Base-by-base conservation (phyloP, 2,888 invertebrate genomes). In the Synergus japonicus region DNA sequence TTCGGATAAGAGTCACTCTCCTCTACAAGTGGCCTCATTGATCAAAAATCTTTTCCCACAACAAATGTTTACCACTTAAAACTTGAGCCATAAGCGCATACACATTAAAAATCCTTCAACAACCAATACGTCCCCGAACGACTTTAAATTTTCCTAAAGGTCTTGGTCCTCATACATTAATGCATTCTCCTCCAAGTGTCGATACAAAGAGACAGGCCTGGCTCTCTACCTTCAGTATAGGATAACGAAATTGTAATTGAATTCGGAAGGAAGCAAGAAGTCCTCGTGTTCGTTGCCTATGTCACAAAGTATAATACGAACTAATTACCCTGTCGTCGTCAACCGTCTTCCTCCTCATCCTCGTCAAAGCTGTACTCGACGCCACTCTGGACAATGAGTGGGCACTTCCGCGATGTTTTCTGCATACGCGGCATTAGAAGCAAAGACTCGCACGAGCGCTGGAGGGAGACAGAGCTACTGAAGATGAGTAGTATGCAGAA, bases 251-350 rank as follows among this genome's bases (percentile, higher is more conserved):
- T 88, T 79, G 82, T 88, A 87, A 88, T 87, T 86, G 87, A 84
- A 86, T 87, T 86, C 83, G 80, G 80, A 64, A 82, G 82, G 77
- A 76, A 79, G 54, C 73, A 63, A 81, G 78, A 63, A 66, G 76
- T 84, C 82, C 81, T 83, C 86, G 82, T 82, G 83, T 84, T 86
- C 84, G 86, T 85, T 80, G 83, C 86, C 86, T 86, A 89, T 87
- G 88, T 87, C 87, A 88, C 89, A 89, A 88, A 88, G 90, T 88
- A 88, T 89, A 89, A 91, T 89, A 89, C 87, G 88, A 89, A 90
- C 89, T 91, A 91, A 91, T 91, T 91, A 90, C 89, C 87, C 87
- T 86, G 84, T 88, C 87, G 84, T 88, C 87, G 88, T 87, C 88
- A 41, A 69, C 69, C 18, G 60, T 43, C 60, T 46, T 73, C 65